Conservation (phyloP, 2,888 invertebrate species). For the Stomorhina lunata region DNA sequence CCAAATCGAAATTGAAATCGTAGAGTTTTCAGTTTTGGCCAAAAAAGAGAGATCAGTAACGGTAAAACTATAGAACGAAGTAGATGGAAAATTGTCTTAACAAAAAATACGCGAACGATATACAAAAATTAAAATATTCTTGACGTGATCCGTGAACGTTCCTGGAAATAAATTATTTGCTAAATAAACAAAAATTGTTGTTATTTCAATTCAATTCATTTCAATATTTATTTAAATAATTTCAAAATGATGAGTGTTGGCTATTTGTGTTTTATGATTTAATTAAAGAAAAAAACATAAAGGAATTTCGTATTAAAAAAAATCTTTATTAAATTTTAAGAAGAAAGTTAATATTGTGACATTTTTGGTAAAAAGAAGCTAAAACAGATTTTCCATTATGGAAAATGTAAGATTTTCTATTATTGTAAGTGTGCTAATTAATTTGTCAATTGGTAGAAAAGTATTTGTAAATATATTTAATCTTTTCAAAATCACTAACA, state of each 20-base stretch:
- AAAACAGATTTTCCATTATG: slow-evolving; percentile 68
- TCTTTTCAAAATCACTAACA: too few species aligned
- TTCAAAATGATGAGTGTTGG: slow-evolving; percentile 47
- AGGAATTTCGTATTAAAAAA: background rate
- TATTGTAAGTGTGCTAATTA: slow-evolving; percentile 76
- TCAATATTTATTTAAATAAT: slow-evolving; percentile 53
- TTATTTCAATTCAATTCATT: background rate
- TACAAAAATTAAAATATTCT: background rate
- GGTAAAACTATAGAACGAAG: slow-evolving; percentile 59
- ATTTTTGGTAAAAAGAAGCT: background rate
- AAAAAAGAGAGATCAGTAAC: slow-evolving; percentile 54
- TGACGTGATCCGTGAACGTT: background rate
- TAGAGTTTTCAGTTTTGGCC: slow-evolving; percentile 52
- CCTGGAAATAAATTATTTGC: slow-evolving; percentile 52
- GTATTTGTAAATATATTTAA: too few species aligned
- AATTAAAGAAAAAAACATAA: slow-evolving; percentile 42
- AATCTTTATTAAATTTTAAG: slow-evolving; percentile 1
- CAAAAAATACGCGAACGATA: background rate
- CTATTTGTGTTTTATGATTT: slow-evolving; percentile 63
- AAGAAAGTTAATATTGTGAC: background rate
- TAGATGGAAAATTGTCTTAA: slow-evolving; percentile 32
- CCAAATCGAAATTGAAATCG: slow-evolving; percentile 19
- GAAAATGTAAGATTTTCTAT: slow-evolving; percentile 80
- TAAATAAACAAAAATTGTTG: slow-evolving; percentile 42
- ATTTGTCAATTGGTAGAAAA: slow-evolving; percentile 7